phyloP scores from a whole-genome alignment of 2,113 vertebrate species.

The Malurus alboscapulatus region DNA sequence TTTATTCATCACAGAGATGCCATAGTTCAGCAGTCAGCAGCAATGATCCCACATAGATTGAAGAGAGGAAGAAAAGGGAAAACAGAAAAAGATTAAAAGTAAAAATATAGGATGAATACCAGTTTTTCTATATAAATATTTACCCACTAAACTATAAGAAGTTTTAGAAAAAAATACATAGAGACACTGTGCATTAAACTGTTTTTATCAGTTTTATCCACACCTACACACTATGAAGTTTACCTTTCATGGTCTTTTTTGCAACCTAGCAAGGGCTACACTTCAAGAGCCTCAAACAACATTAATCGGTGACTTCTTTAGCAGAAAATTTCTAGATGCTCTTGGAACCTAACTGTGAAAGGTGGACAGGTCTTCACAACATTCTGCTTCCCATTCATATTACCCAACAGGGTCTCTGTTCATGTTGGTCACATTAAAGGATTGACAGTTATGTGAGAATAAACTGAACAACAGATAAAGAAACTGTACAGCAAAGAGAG shows the following conservation, averaged over 20 bases:
- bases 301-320: background rate
- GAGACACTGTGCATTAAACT: rapidly evolving
- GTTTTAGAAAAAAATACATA: background rate
- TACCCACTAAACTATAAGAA: background rate
- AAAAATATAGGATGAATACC: rapidly evolving
- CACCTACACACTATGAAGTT: rapidly evolving
- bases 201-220: background rate
- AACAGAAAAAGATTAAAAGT: background rate
- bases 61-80: background rate
- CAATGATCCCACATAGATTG: background rate
- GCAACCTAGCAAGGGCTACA: background rate
- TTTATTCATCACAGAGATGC: background rate
- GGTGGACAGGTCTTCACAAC: background rate
- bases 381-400: background rate
- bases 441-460: background rate
- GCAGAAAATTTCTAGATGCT: background rate
- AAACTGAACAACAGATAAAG: background rate
- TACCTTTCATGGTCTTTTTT: background rate
- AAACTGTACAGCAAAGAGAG: background rate
- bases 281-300: background rate
- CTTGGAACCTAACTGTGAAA: background rate
- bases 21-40: background rate
- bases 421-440: background rate
- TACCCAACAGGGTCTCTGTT: background rate
- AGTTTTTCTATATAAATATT: background rate